These are phyloP conservation scores for Tokudaia tokunoshimensis DNA, from an alignment of 2,797 vertebrate species.

Conservation along the genomic window DNA sequence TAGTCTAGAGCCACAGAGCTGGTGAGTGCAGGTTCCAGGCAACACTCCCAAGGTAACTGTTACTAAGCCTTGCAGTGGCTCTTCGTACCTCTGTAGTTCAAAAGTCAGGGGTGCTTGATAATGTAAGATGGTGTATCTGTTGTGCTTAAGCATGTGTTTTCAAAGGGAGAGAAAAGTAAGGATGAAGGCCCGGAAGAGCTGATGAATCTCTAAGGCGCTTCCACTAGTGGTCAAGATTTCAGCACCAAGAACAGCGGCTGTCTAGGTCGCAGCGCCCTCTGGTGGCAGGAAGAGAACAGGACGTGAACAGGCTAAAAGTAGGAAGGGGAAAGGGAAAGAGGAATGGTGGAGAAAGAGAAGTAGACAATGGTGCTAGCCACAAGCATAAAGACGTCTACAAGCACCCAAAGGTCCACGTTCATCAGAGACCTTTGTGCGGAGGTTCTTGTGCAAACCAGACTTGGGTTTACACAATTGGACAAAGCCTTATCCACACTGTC, in stretches of 20 bases:
- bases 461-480: background rate
- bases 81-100: background rate
- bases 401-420: background rate
- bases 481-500: background rate
- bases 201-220: background rate
- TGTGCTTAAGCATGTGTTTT: background rate
- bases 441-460: background rate
- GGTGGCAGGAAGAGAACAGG: background rate
- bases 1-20: background rate
- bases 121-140: background rate
- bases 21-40: background rate
- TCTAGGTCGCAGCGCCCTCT: background rate
- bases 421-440: too few species aligned
- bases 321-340: too few species aligned
- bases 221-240: background rate
- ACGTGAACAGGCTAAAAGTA: background rate
- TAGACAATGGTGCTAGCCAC: background rate
- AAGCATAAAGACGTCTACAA: background rate
- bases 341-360: too few species aligned
- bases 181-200: background rate
- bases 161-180: background rate
- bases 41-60: too few species aligned
- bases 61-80: background rate
- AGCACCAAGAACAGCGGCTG: constrained; percentile 63
- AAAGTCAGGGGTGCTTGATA: background rate